Base-by-base conservation (phyloP, 2,888 invertebrate species). In the Andrena dorsata region DNA sequence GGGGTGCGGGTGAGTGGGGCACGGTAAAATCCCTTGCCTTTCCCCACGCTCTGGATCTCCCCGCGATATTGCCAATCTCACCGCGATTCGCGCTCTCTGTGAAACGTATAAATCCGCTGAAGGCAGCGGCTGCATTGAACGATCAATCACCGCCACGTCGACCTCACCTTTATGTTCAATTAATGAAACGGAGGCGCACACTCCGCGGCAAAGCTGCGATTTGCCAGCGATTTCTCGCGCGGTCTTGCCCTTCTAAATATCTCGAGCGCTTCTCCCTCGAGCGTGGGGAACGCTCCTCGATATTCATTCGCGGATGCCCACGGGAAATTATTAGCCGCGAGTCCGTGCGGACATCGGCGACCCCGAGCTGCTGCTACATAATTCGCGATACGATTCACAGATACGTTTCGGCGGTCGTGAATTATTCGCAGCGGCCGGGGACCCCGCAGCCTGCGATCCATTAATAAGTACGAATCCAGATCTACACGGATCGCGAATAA, bases 301-400 rank as follows among this genome's bases (percentile, higher is more conserved):
- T 23, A 56, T 66, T 61, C 13, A 20, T 30, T 23, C 70, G 49
- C 32, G 73, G 71, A 71, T 75, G 64, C 88, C 83, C 88, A 69
- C 84, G 86, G 86, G 86, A 90, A 88, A 90, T 88, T 85, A 89
- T 89, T 86, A 84, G 75, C 70, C 74, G 58, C 53, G 64, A 82
- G 82, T 77, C 70, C 61, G 76, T 77, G 77, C 77, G 72, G 64
- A 41, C 35, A 74, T 41, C 70, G 79, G 49, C 8, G 69, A 71
- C 75, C 56, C 41, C 53, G 47, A 32, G 63, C 58, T 56, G 79
- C 69, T 61, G 49, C 56, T 65, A 74, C 75, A 66, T 81, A 72
- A 86, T 84, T 81, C 69, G 64, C 78, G 60, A 75, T 72, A 51
- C 63, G 69, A 56, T 60, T 69, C 28, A 26, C 16, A 10, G 69